phyloP scores from a whole-genome alignment of 2,797 vertebrate species.

The Sylvia borin region DNA sequence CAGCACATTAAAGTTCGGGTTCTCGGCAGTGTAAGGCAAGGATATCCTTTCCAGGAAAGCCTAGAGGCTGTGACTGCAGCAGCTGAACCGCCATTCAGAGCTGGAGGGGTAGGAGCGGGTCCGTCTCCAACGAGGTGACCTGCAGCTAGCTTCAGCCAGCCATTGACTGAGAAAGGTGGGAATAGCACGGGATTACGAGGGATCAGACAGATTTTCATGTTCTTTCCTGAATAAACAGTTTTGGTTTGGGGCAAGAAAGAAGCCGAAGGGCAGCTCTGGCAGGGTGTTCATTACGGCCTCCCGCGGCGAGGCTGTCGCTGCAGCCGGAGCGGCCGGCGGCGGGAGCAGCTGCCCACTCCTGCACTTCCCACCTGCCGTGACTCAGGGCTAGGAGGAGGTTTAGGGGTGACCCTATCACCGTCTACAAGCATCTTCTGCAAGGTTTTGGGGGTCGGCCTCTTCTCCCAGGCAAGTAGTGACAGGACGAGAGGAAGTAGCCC shows the following conservation, averaged over 20 bases:
- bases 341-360: neutral
- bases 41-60: neutral
- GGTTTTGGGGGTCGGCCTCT: accelerated
- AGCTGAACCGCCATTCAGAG: accelerated
- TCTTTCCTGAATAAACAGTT: neutral
- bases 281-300: neutral
- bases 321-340: neutral
- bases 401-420: neutral
- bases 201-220: neutral
- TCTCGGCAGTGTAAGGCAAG: accelerated
- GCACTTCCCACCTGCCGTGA: accelerated
- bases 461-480: neutral
- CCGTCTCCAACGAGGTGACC: neutral
- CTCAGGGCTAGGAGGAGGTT: neutral
- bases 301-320: neutral
- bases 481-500: neutral
- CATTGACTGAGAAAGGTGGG: neutral
- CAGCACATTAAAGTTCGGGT: accelerated
- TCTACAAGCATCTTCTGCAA: neutral
- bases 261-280: neutral
- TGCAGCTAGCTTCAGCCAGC: neutral
- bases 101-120: neutral
- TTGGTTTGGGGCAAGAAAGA: neutral
- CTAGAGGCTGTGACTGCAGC: accelerated
- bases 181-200: neutral